Evolutionary conservation across 2,888 invertebrate species (phyloP).

Genomic region (Bursaphelenchus okinawaensis): DNA sequence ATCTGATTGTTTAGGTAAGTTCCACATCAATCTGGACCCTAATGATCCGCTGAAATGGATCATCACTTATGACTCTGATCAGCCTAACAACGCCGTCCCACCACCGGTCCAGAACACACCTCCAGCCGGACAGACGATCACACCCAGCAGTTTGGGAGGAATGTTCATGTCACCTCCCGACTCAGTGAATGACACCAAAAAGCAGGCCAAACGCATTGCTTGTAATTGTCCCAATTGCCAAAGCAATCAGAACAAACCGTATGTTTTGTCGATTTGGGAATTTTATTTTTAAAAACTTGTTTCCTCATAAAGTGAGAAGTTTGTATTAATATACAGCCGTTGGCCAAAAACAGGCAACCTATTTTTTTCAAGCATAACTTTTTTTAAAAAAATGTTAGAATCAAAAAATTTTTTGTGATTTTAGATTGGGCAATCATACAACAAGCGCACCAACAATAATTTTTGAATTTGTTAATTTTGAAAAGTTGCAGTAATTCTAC

Average conservation of each 20-base stretch:
- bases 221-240: slow-evolving; percentile 93
- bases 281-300: background rate
- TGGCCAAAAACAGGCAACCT: too few species aligned
- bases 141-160: slow-evolving; percentile 1
- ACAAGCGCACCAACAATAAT: too few species aligned
- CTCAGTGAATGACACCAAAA: slow-evolving; percentile 11
- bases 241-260: slow-evolving; percentile 25
- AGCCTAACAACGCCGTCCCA: slow-evolving; percentile 1
- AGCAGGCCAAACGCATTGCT: slow-evolving; percentile 69
- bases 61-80: slow-evolving; percentile 50
- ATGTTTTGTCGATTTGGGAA: slow-evolving; percentile 1
- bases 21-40: slow-evolving; percentile 74
- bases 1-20: slow-evolving; percentile 60
- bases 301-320: too few species aligned
- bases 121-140: background rate
- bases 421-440: too few species aligned
- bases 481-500: too few species aligned
- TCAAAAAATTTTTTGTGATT: too few species aligned
- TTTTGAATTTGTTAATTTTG: too few species aligned
- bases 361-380: too few species aligned
- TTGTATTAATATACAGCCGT: too few species aligned
- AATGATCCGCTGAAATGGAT: slow-evolving; percentile 76
- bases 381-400: too few species aligned
- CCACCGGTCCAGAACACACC: background rate
- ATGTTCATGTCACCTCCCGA: background rate